Percentiles rank a stretch among this genome's conserved stretches.
phyloP scores from a whole-genome alignment of 2,113 vertebrate species.

The Callocephalon fimbriatum region DNA sequence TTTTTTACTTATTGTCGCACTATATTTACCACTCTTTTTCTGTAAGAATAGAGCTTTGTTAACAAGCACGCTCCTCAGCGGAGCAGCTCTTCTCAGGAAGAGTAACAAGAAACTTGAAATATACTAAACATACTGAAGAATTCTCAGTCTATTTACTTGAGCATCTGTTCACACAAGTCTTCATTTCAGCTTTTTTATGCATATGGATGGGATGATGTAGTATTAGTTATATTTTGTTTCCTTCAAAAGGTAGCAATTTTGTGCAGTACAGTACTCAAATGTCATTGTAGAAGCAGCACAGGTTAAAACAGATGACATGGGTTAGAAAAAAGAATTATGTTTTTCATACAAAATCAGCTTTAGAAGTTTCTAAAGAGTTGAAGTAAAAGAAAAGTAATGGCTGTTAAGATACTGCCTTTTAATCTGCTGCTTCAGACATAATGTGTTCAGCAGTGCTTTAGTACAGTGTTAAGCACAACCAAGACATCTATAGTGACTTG shows the following conservation, averaged over 20 bases:
- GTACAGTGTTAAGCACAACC: neutral
- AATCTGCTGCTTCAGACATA: neutral
- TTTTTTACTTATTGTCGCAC: neutral
- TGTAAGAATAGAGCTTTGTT: neutral
- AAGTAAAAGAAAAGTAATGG: neutral
- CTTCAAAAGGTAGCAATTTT: neutral
- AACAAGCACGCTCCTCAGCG: neutral
- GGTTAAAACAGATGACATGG: neutral
- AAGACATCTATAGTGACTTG: neutral
- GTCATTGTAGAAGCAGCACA: neutral
- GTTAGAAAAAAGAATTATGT: neutral
- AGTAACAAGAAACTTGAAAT: neutral
- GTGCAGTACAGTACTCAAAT: neutral
- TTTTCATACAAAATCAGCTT: neutral
- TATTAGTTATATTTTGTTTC: neutral
- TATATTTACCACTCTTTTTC: neutral
- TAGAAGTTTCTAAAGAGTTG: neutral
- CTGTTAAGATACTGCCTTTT: neutral
- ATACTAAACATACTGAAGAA: neutral
- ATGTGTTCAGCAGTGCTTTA: neutral
- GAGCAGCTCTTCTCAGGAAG: neutral
- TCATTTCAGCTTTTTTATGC: neutral
- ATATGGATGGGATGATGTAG: neutral
- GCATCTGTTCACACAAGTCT: neutral
- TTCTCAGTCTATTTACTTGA: neutral